Base-by-base conservation (phyloP, 2,113 vertebrate genomes). In the Thalassarche chlororhynchos region DNA sequence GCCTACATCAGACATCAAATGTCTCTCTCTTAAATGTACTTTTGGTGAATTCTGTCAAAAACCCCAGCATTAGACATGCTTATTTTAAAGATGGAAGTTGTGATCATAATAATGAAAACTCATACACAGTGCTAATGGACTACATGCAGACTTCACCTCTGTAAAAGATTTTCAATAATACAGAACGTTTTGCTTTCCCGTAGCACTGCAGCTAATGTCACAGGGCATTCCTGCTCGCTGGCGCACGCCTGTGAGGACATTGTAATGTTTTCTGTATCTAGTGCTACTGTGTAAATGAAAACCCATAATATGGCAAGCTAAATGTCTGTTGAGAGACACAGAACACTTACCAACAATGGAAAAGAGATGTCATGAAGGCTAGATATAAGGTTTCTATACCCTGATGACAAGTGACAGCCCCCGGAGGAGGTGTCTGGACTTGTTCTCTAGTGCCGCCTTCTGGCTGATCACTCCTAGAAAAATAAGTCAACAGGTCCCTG, bases 361-460 rank as follows among this genome's bases (percentile, higher is more conserved):
- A 40, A 71, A 60, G 26, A 70, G 28, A 26, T 2, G 28, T 15
- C 66, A n/a, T 74, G 77, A 70, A 84, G 61, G 55, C 31, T 54
- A 36, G 29, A 42, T 47, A 68, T 55, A 23, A 71, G 23, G 64
- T 71, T 93, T 62, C 62, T 32, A 2, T 19, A 38, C 36, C 36
- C 18, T 6, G 21, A 34, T 76, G 83, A 54, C 64, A 57, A 89
- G 49, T 5, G 44, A 49, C 52, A 76, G 44, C 77, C 36, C 16
- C 0, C 1, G 54, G 40, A 61, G 40, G 16, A 29, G 16, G 54
- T 38, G 44, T 34, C 72, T 38, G 68, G 34, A 46, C 49, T 71
- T 76, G 65, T 64, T 95, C 62, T 85, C 57, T 78, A 38, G 74
- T 94, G 96, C 81, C 28, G 25, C 88, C 94, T 84, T 64, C 87